Evolutionary conservation across 2,797 vertebrate species (phyloP), one percentile per base, ranked within the genome.

Genomic region (Avahi laniger): DNA sequence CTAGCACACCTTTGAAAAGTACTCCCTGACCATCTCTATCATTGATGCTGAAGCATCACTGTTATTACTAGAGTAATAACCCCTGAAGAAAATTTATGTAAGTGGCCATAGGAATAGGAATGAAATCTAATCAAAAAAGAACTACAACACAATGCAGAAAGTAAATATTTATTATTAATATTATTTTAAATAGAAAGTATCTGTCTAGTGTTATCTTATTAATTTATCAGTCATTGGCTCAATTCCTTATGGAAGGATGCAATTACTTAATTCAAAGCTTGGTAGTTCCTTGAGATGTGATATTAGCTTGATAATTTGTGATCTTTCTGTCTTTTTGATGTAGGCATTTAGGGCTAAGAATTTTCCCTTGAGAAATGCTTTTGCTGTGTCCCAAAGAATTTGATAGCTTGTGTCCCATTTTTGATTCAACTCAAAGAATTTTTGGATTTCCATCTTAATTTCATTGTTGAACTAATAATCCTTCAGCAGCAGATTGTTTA

Each of bases 161-260:
- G 33, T 35, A 78, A 65, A 73, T 65, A 73, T 90, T 79, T 87
- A 26, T 81, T 87, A 89, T 4, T 94, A 43, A 59, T 46, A 70
- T 59, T 84, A 54, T 80, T 94, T 75, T 78, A 65, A 81, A 26
- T 88, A 75, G 26, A 90, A 93, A 67, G 9, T 14, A 73, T 52
- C 35, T 87, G 33, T 73, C 52, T 87, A 69, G 70, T 89, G 5
- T 82, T 72, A 75, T 70, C 57, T 94, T 4, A 59, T 46, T 24
- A 78, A 52, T 61, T 48, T 41, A 43, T 79, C 65, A 91, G 20
- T 63, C 41, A 61, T 93, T 79, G 33, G 5, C 35, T 88, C 22
- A 79, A 24, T 79, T 46, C 11, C 8, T 73, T 88, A 80, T 93
- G 41, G 28, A 93, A 91, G 67, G 18, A 83, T 28, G 1, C 38